These are phyloP conservation scores for Norana najaformis DNA, from an alignment of 2,888 invertebrate genomes.

Conservation along the genomic window DNA sequence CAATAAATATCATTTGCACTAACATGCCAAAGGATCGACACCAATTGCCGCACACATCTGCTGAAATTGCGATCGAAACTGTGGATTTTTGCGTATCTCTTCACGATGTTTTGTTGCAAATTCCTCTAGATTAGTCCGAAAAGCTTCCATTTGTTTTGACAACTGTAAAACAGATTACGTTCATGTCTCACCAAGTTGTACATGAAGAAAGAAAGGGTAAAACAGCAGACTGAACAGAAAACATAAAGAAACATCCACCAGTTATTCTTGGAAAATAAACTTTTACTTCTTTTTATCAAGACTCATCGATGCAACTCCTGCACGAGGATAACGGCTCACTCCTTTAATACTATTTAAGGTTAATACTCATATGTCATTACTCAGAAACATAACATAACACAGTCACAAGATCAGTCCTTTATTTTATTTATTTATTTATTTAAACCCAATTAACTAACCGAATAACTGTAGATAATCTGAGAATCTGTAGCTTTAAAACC, in stretches of 20 bases:
- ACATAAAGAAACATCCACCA: neutral
- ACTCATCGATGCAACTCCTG: slow-evolving; percentile 17
- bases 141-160: slow-evolving; percentile 89
- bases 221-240: slow-evolving; percentile 26
- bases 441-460: too few relatives aligned
- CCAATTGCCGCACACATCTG: slow-evolving; percentile 99
- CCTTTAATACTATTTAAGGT: neutral
- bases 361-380: neutral
- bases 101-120: slow-evolving; percentile 92
- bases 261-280: neutral
- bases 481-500: too few relatives aligned
- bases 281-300: neutral
- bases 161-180: slow-evolving; percentile 62
- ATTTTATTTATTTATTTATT: too few relatives aligned
- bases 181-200: neutral
- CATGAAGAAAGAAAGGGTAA: neutral
- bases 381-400: neutral
- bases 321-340: neutral
- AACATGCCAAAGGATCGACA: slow-evolving; percentile 94
- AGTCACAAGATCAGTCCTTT: neutral
- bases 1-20: slow-evolving; percentile 55
- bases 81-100: slow-evolving; percentile 90
- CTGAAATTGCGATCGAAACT: slow-evolving; percentile 90
- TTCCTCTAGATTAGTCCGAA: slow-evolving; percentile 87
- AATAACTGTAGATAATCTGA: too few relatives aligned